These are phyloP conservation scores for Craseonycteris thonglongyai DNA, from an alignment of 2,113 vertebrate genomes.

Conservation along the genomic window DNA sequence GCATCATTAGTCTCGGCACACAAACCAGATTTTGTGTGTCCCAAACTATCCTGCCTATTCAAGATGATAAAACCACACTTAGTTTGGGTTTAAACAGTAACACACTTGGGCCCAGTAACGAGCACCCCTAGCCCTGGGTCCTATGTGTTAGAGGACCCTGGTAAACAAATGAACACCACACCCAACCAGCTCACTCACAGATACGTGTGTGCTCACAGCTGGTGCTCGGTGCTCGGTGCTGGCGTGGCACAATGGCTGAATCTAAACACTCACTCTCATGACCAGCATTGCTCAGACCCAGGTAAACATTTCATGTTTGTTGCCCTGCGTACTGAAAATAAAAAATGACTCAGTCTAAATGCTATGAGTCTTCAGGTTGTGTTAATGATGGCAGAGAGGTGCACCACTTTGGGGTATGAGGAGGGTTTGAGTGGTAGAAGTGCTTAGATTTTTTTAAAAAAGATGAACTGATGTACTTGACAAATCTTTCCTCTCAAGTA, in stretches of 20 bases:
- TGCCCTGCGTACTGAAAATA: neutral
- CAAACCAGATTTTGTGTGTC: neutral
- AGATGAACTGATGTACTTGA: neutral
- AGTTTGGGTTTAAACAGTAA: neutral
- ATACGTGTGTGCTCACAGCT: neutral
- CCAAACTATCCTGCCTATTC: neutral
- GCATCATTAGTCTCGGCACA: neutral
- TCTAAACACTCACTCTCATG: too few relatives aligned
- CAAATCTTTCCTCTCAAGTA: neutral
- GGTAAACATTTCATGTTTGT: neutral
- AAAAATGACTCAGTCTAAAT: neutral
- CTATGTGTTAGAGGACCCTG: neutral
- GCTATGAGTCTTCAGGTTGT: neutral
- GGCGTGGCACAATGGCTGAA: neutral
- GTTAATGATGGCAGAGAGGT: neutral
- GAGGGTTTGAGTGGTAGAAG: neutral
- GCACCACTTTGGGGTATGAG: neutral
- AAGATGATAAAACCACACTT: neutral
- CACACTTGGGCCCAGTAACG: neutral
- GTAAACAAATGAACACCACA: neutral
- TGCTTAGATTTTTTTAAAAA: neutral
- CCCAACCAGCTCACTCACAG: neutral
- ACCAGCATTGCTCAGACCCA: neutral
- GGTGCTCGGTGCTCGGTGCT: neutral
- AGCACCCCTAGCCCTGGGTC: neutral